Evolutionary conservation across 2,888 invertebrate species (phyloP), one percentile per base, ranked within the genome.

Genomic region (Odiellus spinosus): DNA sequence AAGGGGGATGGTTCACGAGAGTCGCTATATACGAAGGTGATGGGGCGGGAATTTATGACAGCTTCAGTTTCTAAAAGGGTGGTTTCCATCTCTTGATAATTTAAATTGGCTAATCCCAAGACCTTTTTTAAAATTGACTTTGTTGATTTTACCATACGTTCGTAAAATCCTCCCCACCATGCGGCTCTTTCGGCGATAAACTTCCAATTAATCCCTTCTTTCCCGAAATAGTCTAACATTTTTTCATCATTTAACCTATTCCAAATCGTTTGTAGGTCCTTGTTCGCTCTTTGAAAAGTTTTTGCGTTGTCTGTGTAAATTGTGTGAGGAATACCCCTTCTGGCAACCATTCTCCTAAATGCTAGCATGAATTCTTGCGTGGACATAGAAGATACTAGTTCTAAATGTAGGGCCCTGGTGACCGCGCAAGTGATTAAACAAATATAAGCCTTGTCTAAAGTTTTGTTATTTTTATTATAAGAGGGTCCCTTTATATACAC

Each of bases 101-200:
- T 68, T 67, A 53, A 71, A 69, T 55, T 57, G 3, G 59, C 55
- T 42, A 56, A 58, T 8, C 66, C 63, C 2, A 68, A 49, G 4
- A 61, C 54, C 42, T 59, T 56, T 12, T 61, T 46, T 17, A 68
- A 47, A 4, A 65, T 41, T 6, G 48, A 48, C 52, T 71, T 69
- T 5, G 66, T 33, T 5, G 62, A 40, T 6, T 61, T 58, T n/a
- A 67, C 57, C 5, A 69, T 50, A 17, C 66, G 53, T 54, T 69
- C 66, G 59, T 64, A 70, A 54, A 61, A 63, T 40, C 67, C 66
- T 39, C 67, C 67, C 64, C 63, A 64, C 26, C 67, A 68, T 3
- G 67, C 55, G 4, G 66, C 62, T 1, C 58, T 53, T 8, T 64
- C 64, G 4, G 63, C 61, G 44, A 62, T 67, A 49, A 66, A 67